These are phyloP conservation scores for Lagria hirta DNA, from an alignment of 2,888 invertebrate species.

Conservation along the genomic window DNA sequence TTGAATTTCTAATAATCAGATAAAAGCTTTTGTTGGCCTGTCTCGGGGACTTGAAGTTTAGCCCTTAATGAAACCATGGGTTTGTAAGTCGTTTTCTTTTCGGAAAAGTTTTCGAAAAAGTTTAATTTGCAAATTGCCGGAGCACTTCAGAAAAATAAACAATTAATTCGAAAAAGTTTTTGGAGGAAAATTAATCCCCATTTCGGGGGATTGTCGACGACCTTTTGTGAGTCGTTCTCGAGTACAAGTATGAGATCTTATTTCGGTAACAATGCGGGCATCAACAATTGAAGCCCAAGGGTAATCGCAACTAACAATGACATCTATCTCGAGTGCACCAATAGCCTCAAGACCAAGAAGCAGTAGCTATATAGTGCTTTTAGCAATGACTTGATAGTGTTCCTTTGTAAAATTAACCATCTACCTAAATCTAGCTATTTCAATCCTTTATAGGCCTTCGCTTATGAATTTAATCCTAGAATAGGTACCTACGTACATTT, in stretches of 20 bases:
- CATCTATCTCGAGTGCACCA: conserved; percentile 40
- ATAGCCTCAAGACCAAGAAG: conserved; percentile 20
- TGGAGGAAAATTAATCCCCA: conserved; percentile 4
- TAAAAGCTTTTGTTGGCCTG: too few species aligned
- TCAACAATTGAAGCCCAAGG: conserved; percentile 52
- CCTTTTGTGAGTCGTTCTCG: conserved; percentile 21
- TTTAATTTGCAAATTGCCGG: too few species aligned
- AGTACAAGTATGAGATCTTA: conserved; percentile 35
- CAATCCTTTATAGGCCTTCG: conserved; percentile 6
- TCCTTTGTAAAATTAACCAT: conserved; percentile 29
- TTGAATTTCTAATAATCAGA: too few species aligned
- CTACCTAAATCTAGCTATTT: conserved; percentile 27
- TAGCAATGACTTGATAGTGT: conserved; percentile 18
- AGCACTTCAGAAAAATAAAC: too few species aligned
- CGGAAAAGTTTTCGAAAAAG: too few species aligned
- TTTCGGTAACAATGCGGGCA: conserved; percentile 45
- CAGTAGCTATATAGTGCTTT: conserved; percentile 17
- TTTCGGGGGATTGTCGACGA: conserved; percentile 8
- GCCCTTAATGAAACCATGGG: too few species aligned
- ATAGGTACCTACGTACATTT: conserved; percentile 11
- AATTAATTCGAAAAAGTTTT: conserved; percentile 17
- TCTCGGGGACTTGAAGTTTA: too few species aligned
- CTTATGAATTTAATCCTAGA: too few species aligned
- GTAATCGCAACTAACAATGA: conserved; percentile 50
- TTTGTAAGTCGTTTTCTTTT: too few species aligned